Conservation (phyloP, 2,888 invertebrate genomes). For the Eudemis profundana region DNA sequence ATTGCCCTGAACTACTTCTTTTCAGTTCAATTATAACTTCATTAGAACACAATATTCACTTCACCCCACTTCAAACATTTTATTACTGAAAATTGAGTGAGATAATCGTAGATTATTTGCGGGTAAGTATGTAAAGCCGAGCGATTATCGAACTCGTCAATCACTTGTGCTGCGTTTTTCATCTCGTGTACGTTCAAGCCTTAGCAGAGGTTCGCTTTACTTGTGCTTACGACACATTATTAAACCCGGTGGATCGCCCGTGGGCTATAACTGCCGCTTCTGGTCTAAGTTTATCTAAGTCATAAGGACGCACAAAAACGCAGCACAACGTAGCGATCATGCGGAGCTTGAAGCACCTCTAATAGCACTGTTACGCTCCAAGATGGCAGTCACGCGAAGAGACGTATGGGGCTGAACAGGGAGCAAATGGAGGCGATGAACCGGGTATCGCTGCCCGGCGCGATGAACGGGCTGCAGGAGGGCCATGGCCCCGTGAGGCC, state of each 20-base stretch:
- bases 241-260: conserved; percentile 4
- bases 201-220: conserved; percentile 2
- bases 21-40: conserved; percentile 3
- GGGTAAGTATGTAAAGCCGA: conserved; percentile 44
- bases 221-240: background rate
- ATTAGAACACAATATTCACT: conserved; percentile 18
- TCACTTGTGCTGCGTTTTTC: conserved; percentile 52
- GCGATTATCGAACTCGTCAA: conserved; percentile 37
- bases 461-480: conserved; percentile 54
- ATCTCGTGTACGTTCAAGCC: conserved; percentile 3
- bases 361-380: conserved; percentile 80
- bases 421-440: conserved; percentile 85
- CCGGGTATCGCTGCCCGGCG: conserved; percentile 77
- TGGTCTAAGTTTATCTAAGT: background rate
- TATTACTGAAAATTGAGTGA: background rate
- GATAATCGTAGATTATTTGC: conserved; percentile 15
- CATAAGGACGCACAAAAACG: conserved; percentile 36
- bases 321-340: conserved; percentile 45
- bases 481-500: conserved; percentile 69
- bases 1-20: background rate
- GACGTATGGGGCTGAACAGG: conserved; percentile 85
- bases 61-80: conserved; percentile 8
- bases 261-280: conserved; percentile 16
- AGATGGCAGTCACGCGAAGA: conserved; percentile 86
- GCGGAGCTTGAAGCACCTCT: conserved; percentile 67